These are phyloP conservation scores for Varroa destructor DNA, from an alignment of 1,140 invertebrate species.

Conservation along the genomic window DNA sequence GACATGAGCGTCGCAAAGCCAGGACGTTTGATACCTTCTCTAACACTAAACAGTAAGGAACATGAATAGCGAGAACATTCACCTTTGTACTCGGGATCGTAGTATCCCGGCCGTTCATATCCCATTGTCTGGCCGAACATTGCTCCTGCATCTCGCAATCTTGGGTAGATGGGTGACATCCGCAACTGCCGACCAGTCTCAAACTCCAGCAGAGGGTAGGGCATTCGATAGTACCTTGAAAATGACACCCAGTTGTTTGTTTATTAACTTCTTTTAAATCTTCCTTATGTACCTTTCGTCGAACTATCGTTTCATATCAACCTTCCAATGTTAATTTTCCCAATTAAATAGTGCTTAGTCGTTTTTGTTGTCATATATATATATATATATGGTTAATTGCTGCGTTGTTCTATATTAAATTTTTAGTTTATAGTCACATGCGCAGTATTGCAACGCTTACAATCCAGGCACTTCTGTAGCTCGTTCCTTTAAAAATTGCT, in stretches of 20 bases:
- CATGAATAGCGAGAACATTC: neutral
- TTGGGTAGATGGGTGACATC: slow-evolving; percentile 90
- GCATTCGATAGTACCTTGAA: slow-evolving; percentile 55
- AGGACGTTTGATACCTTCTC: too few species aligned
- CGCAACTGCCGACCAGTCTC: slow-evolving; percentile 74
- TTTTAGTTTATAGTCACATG: neutral
- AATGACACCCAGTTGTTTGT: slow-evolving; percentile 44
- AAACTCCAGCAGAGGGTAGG: slow-evolving; percentile 63
- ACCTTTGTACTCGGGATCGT: slow-evolving; percentile 47
- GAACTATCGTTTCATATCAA: neutral
- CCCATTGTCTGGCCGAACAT: slow-evolving; percentile 97
- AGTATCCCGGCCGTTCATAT: slow-evolving; percentile 89
- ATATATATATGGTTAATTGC: slow-evolving; percentile 17
- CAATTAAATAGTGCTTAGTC: neutral
- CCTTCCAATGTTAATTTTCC: neutral
- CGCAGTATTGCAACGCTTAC: slow-evolving; percentile 31
- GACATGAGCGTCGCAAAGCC: too few species aligned
- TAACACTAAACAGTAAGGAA: neutral
- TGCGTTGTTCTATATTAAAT: slow-evolving; percentile 1
- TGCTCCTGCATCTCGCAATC: slow-evolving; percentile 76
- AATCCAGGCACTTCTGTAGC: slow-evolving; percentile 81
- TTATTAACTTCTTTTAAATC: neutral
- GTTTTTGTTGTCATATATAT: too few species aligned
- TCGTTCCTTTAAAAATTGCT: slow-evolving; percentile 77
- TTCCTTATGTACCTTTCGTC: neutral